Base-by-base conservation (phyloP, 2,113 vertebrate genomes). In the Apistogramma diplotaenia region DNA sequence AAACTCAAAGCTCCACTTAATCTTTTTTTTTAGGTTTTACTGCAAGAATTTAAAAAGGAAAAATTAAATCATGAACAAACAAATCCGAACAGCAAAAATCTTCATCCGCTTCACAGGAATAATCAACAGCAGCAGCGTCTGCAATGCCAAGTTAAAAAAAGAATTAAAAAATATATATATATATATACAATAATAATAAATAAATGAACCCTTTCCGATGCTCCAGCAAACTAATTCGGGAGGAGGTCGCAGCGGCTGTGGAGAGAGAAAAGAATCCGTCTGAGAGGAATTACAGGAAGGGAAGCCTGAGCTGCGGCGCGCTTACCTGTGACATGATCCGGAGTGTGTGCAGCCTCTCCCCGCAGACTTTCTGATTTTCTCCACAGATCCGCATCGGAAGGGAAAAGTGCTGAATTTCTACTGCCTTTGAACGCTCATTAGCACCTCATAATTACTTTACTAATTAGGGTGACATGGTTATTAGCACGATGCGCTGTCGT, bases 371-470 rank as follows among this genome's bases (percentile, higher is more conserved):
- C n/a, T n/a, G n/a, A n/a, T n/a, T 81, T 59, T 46, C 76, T 77
- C 71, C 78, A 71, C 18, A 82, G 62, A 82, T 76, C 65, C 62
- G 60, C 79, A 67, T 85, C 77, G 61, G 59, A 33, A 59, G 29
- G 7, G 12, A 3, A 25, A 88, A 90, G 88, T 82, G 90, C 94
- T 89, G 91, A 87, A 95, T 94, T 93, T 95, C 89, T 67, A 76
- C 93, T 93, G 94, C 94, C 95, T 96, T 95, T 95, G 95, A 96
- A 95, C 95, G 93, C 96, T 97, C 95, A 97, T 98, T 97, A 96
- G 94, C 96, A 93, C 96, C 95, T 96, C 96, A 95, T 97, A 97
- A 97, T 97, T 94, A 96, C 95, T 96, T 93, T 93, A 96, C 96
- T 97, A 96, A 97, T 97, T 95, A 97, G 94, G 94, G 91, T 96